Conservation (phyloP, 2,113 vertebrate genomes). For the Romanogobio albipinnatus region DNA sequence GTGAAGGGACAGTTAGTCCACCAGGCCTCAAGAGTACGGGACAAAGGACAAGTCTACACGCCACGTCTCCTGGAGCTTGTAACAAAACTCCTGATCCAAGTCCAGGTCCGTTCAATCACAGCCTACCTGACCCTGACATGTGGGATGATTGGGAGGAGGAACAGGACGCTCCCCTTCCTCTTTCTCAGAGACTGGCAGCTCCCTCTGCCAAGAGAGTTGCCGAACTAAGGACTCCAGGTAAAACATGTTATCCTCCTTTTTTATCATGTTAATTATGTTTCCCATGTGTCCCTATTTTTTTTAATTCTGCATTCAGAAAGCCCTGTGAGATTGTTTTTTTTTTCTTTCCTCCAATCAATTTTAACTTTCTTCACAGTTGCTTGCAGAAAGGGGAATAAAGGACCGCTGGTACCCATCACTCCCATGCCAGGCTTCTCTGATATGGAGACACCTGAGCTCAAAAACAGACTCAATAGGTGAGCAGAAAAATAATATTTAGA, state of each 20-base stretch:
- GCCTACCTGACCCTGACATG: slow-evolving; percentile 77
- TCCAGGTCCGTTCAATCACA: slow-evolving; percentile 56
- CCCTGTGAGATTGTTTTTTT: not conserved
- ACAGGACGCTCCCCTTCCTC: slow-evolving; percentile 63
- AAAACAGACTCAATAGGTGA: slow-evolving; percentile 88
- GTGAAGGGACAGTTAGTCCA: slow-evolving; percentile 41
- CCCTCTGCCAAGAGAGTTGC: slow-evolving; percentile 28
- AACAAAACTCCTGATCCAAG: not conserved
- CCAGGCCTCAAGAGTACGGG: not conserved
- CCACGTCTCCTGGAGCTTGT: not conserved
- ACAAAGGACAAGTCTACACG: not conserved
- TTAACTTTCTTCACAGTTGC: slow-evolving; percentile 64
- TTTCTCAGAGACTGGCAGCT: slow-evolving; percentile 68
- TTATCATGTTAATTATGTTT: not conserved
- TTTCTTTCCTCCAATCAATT: not conserved
- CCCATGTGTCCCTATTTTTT: not conserved
- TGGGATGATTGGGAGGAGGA: slow-evolving; percentile 83
- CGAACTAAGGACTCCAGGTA: slow-evolving; percentile 80
- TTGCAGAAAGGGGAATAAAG: slow-evolving; percentile 59
- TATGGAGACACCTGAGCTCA: slow-evolving; percentile 93
- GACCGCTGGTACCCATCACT: slow-evolving; percentile 80
- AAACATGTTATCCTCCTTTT: not conserved
- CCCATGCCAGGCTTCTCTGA: slow-evolving; percentile 90
- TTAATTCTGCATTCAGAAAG: not conserved
- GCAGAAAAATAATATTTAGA: slow-evolving; percentile 28